phyloP scores from a whole-genome alignment of 1,140 invertebrate genomes.

The Berghia stephanieae region DNA sequence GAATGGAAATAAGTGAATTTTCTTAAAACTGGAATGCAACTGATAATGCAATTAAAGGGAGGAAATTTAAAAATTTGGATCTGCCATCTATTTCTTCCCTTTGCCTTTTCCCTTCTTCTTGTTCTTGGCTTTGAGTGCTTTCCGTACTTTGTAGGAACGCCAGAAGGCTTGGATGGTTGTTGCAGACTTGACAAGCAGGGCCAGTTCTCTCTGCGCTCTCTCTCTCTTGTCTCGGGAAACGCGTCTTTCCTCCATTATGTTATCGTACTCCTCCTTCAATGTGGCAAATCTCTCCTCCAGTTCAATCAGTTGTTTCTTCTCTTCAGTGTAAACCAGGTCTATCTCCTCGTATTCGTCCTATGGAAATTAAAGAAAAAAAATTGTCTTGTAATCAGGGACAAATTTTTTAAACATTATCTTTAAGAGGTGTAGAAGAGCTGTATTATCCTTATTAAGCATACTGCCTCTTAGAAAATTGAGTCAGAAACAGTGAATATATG shows the following conservation, averaged over 20 bases:
- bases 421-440: no score
- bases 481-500: no score
- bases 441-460: no score
- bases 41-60: no score
- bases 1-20: no score
- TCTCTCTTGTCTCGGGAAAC: conserved; percentile 59
- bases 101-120: conserved; percentile 58
- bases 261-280: conserved; percentile 62
- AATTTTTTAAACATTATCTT: no score
- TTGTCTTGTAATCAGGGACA: no score
- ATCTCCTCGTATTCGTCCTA: conserved; percentile 66
- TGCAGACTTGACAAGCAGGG: conserved; percentile 59
- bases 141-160: conserved; percentile 66
- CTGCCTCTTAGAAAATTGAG: no score
- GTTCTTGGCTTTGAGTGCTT: conserved; percentile 63
- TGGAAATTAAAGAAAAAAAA: conserved; percentile 16
- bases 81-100: conserved; percentile 43
- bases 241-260: conserved; percentile 61
- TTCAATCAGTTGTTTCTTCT: conserved; percentile 66
- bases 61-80: no score
- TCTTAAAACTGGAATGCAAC: no score
- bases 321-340: conserved; percentile 62
- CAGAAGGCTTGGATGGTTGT: conserved; percentile 67
- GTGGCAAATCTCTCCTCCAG: conserved; percentile 65
- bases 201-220: conserved; percentile 60